Conservation (phyloP, 1,140 invertebrate genomes). For the Harpegnathos saltator region DNA sequence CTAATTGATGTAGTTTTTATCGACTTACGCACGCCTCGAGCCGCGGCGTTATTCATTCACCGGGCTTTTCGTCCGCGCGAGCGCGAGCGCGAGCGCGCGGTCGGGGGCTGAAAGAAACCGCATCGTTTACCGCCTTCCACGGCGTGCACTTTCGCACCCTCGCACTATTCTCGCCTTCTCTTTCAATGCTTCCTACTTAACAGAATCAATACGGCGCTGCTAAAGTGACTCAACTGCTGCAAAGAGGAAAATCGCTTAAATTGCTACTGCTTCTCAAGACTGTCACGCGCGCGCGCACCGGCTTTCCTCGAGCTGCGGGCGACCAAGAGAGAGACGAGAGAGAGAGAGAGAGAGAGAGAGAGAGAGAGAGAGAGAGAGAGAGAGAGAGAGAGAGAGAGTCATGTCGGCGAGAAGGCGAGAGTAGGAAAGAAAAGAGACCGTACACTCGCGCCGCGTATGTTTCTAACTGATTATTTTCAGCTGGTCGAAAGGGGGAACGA, state of each 20-base stretch:
- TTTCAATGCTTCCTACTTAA: conserved; percentile 75
- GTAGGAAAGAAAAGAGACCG: too few species aligned
- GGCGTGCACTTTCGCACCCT: conserved; percentile 75
- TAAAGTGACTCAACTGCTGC: conserved; percentile 69
- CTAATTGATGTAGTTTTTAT: conserved; percentile 84
- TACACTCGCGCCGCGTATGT: too few species aligned
- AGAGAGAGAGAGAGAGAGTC: too few species aligned
- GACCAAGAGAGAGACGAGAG: too few species aligned
- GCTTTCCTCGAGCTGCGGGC: too few species aligned
- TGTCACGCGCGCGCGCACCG: not conserved
- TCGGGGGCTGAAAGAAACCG: conserved; percentile 83
- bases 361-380: too few species aligned
- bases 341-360: too few species aligned
- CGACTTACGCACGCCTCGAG: conserved; percentile 79
- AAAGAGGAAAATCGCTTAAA: conserved; percentile 40
- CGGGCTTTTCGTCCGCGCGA: conserved; percentile 71
- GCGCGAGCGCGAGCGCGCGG: too few species aligned
- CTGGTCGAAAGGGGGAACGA: too few species aligned
- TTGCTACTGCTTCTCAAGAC: conserved; percentile 18
- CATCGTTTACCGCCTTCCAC: conserved; percentile 81
- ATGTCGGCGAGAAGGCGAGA: too few species aligned
- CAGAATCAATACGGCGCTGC: conserved; percentile 74
- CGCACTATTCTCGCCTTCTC: conserved; percentile 71
- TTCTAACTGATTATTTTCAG: too few species aligned
- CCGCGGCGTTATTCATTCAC: conserved; percentile 82